Conservation (phyloP, 92 coral and sea anemone species). For the Meandrina meandrites region DNA sequence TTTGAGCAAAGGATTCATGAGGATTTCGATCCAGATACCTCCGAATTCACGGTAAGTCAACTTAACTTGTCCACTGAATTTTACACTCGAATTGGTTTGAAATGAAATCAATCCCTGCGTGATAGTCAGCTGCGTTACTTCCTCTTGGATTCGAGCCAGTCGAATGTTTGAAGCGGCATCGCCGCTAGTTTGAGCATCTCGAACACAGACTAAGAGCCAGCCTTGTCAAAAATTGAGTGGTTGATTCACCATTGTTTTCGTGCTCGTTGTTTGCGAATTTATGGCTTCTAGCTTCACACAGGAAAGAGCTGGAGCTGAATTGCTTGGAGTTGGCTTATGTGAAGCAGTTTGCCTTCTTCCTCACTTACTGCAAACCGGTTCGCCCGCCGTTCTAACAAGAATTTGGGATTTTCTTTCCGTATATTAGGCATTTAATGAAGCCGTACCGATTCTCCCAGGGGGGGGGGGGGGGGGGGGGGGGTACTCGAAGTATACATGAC, state of each 20-base stretch:
- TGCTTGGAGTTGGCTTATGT: not conserved
- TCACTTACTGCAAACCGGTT: not conserved
- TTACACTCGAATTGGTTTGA: not conserved
- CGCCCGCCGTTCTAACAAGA: not conserved
- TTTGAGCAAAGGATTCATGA: constrained; percentile 99
- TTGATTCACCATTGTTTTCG: not conserved
- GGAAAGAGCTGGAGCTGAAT: not conserved
- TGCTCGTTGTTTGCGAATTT: not conserved
- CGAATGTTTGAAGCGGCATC: constrained; percentile 23
- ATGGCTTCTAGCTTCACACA: not conserved
- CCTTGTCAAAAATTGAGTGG: not conserved
- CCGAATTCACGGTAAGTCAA: constrained; percentile 98
- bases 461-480: no score
- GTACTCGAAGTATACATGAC: no score
- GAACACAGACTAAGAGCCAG: not conserved
- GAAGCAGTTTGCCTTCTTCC: constrained; percentile 22
- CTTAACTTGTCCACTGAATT: not conserved
- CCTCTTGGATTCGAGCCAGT: not conserved
- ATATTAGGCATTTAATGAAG: constrained; percentile 30
- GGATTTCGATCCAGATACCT: constrained; percentile 98
- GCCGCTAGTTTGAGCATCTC: constrained; percentile 11
- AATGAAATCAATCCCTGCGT: constrained; percentile 16
- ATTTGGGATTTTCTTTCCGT: not conserved
- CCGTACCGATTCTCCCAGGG: no score
- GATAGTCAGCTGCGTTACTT: constrained; percentile 35